Evolutionary conservation across 1,140 invertebrate species (phyloP).

Genomic region (Ectropis grisescens): DNA sequence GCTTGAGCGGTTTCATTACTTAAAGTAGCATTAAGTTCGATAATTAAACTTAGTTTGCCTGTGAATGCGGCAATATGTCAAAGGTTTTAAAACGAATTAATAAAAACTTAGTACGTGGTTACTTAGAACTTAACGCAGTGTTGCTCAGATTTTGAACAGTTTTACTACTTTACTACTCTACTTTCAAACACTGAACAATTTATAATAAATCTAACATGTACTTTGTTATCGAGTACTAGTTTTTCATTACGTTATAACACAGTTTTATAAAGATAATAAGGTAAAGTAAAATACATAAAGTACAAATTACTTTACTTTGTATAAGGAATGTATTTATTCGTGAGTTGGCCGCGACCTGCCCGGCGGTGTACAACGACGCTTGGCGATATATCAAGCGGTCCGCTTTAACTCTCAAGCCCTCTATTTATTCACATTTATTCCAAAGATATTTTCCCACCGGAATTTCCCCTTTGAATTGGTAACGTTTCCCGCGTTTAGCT

Average conservation of each 20-base stretch:
- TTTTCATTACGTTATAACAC: background rate
- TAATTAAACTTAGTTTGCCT: too few relatives aligned
- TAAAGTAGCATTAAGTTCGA: too few relatives aligned
- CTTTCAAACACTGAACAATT: background rate
- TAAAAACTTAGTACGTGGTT: too few relatives aligned
- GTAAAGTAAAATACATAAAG: background rate
- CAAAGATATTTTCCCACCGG: slow-evolving; percentile 51
- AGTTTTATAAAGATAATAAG: too few relatives aligned
- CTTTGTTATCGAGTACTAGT: too few relatives aligned
- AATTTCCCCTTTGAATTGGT: slow-evolving; percentile 44
- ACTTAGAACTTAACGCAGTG: too few relatives aligned
- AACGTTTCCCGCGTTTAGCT: slow-evolving; percentile 45
- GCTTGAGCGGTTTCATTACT: too few relatives aligned
- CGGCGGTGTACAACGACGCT: slow-evolving; percentile 13
- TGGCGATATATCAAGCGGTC: slow-evolving; percentile 34
- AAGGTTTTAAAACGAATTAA: too few relatives aligned
- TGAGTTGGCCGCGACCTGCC: slow-evolving; percentile 13
- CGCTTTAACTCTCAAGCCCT: slow-evolving; percentile 53
- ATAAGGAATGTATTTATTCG: slow-evolving; percentile 10
- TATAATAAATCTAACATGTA: too few relatives aligned
- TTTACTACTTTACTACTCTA: too few relatives aligned
- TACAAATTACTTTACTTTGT: background rate
- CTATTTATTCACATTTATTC: slow-evolving; percentile 63
- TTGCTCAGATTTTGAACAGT: too few relatives aligned
- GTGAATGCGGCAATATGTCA: too few relatives aligned